A percentile compares a stretch with the other conserved stretches of the same genome.
These are phyloP conservation scores for Drosophila mimetica DNA, from an alignment of 2,888 invertebrate genomes.

Conservation along the genomic window DNA sequence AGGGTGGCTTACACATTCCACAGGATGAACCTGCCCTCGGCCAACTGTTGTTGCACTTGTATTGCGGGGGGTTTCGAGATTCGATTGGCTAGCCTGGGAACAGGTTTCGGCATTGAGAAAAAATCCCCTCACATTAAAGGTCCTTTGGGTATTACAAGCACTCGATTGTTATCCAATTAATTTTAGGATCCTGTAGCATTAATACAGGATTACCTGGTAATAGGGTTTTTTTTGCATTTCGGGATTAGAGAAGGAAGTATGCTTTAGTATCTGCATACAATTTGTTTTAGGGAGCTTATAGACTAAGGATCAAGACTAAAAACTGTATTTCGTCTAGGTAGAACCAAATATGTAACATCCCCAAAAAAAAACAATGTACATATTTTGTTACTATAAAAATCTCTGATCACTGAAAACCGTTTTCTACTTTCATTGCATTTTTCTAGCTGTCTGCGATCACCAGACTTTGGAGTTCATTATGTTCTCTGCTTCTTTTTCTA, in stretches of 20 bases:
- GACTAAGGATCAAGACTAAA: too few species aligned
- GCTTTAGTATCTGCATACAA: too few species aligned
- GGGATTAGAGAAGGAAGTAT: too few species aligned
- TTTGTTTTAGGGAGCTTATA: too few species aligned
- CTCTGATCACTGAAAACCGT: not conserved
- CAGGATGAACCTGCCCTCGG: constrained; percentile 25
- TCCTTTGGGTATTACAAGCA: not conserved
- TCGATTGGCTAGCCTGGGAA: not conserved
- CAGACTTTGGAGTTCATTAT: constrained; percentile 24
- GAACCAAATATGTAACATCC: too few species aligned
- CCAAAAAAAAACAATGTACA: too few species aligned
- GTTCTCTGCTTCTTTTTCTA: constrained; percentile 8
- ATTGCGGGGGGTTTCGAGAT: constrained; percentile 7
- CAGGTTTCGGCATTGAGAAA: not conserved
- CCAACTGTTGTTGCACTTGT: constrained; percentile 22
- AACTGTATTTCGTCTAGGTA: too few species aligned
- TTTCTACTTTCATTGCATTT: not conserved
- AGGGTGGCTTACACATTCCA: not conserved
- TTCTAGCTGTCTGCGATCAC: constrained; percentile 25
- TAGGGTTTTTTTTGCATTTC: too few species aligned
- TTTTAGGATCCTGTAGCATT: too few species aligned
- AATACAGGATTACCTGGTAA: too few species aligned
- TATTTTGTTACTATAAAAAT: too few species aligned
- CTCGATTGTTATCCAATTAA: not conserved
- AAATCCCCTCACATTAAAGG: not conserved